Evolutionary conservation across 2,888 invertebrate species (phyloP), one percentile per base, ranked within the genome.

Genomic region (Eupithecia dodoneata): DNA sequence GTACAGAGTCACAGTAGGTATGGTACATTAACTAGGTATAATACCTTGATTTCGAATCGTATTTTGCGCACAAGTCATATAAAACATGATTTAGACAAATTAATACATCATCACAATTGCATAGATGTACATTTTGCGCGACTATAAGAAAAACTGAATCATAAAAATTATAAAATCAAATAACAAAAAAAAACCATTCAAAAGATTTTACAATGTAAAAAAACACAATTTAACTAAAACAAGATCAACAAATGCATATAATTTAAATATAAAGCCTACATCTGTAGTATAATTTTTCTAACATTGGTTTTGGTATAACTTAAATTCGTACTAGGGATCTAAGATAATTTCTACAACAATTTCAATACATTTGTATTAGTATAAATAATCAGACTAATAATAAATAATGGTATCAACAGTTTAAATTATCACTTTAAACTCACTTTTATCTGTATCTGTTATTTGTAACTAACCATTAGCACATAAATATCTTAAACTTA

Each of bases 241-340:
- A 76, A 78, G 72, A 79, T 71, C 63, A 74, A 76, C 74, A 76
- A 78, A 72, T 71, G 45, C 66, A 71, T 76, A 72, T 70, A 76
- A 72, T 67, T 71, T 41, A 10, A 30, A 49, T 12, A 69, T 69
- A 45, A n/a, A 73, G 59, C 18, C n/a, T 69, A 71, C 44, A 71
- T 44, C 66, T 41, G 52, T 72, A 47, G 52, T 72, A 47, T 45
- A 72, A 72, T 13, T 41, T 67, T 52, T 30, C 49, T 66, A 63
- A 55, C 55, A 41, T 59, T 71, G 52, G 67, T 63, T 72, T 42
- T 30, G 42, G 66, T 47, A 63, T 41, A 59, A 65, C 52, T 73
- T 9, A 70, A 71, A 71, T 47, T 70, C 70, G 47, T 70, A 70
- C 30, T 30, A 30, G 30, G 30, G 30, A 44, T 12, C 47, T 47